phyloP scores from a whole-genome alignment of 1,140 invertebrate species.

The Microplitis mediator region DNA sequence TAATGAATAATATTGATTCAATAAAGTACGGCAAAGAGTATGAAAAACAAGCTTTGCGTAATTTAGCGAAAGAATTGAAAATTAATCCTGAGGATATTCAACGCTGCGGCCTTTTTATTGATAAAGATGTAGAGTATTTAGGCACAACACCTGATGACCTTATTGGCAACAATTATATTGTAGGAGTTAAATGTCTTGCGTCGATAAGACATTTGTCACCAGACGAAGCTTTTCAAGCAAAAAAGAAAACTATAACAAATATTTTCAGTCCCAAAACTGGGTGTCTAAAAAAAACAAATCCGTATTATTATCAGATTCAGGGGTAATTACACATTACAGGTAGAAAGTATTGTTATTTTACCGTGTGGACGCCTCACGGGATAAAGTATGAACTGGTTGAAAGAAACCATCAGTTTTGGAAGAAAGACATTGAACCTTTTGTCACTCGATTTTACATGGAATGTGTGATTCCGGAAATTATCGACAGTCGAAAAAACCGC shows the following conservation, averaged over 20 bases:
- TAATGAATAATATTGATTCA: background rate
- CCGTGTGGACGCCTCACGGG: slow-evolving; percentile 29
- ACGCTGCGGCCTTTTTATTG: slow-evolving; percentile 39
- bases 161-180: slow-evolving; percentile 15
- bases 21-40: background rate
- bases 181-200: slow-evolving; percentile 27
- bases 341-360: slow-evolving; percentile 35
- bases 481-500: slow-evolving; percentile 43
- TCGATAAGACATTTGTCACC: background rate
- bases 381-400: slow-evolving; percentile 13
- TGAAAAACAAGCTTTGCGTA: background rate
- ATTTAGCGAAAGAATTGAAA: background rate
- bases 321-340: slow-evolving; percentile 40
- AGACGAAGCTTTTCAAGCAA: no score
- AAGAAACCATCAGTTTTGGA: slow-evolving; percentile 30
- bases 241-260: no score
- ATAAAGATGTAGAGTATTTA: slow-evolving; percentile 40
- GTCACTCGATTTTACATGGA: slow-evolving; percentile 42
- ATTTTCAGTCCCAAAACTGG: slow-evolving; percentile 24
- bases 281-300: slow-evolving; percentile 36
- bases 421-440: slow-evolving; percentile 24
- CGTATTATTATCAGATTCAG: slow-evolving; percentile 46
- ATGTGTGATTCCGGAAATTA: slow-evolving; percentile 34
- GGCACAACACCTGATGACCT: slow-evolving; percentile 15
- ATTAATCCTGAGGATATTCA: slow-evolving; percentile 29